Evolutionary conservation across 1,140 invertebrate genomes (phyloP), one percentile per base, ranked within the genome.

Genomic region (Brachionus asplanchnoidis): DNA sequence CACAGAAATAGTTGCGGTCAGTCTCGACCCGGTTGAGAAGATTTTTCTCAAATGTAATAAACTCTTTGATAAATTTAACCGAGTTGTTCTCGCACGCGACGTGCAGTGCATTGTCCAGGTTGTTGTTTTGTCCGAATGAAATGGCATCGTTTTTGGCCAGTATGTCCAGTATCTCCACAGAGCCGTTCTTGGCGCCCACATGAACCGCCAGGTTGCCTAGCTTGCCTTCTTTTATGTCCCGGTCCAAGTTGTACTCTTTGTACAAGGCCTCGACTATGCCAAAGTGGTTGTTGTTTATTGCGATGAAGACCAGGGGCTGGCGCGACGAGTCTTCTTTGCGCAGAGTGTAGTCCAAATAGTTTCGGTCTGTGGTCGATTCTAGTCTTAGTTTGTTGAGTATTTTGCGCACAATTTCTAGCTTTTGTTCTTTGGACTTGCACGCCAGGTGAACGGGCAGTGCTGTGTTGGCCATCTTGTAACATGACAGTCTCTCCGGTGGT

Each of bases 281-380:
- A 14, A 82, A 82, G 65, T 82, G 79, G 40, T 68, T 82, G 32
- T 82, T 82, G 32, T 82, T 68, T 60, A 82, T 82, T 65, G 79
- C 79, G 5, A 82, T 82, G n/a, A 50, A 50, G 12, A 65, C 36
- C 6, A 82, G 12, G 6, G 79, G 50, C 26, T 60, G 53, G 5
- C 65, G 50, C 6, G n/a, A 14, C 1, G 53, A 68, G 40, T 82
- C 79, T 23, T 82, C 79, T 82, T 82, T 82, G 7, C 32, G 20
- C 14, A 82, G 53, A 40, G 32, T 56, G 40, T 82, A 68, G 17
- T 82, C 79, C n/a, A 82, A 17, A 82, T 65, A 68, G n/a, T 65
- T 68, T 65, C 44, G 60, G 11, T 68, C 79, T 1, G 12, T 3
- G 8, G 32, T 68, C 8, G 79, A 60, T 0, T 60, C 53, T 44